Conservation (phyloP, 2,888 invertebrate genomes). For the Metallyticus violacea region DNA sequence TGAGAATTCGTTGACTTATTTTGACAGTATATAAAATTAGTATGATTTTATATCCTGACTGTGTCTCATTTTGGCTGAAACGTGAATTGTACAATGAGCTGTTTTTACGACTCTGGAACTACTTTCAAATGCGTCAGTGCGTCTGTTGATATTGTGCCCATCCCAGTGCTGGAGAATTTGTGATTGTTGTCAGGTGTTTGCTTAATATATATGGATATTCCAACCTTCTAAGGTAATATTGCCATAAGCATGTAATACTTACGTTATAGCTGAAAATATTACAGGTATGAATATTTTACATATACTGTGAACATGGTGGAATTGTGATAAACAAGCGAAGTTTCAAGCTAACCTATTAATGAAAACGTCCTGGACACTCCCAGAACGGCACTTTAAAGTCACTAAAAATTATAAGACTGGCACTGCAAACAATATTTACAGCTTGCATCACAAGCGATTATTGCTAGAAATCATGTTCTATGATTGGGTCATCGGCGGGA, state of each 20-base stretch:
- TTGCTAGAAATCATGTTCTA: neutral
- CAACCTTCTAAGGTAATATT: slow-evolving; percentile 26
- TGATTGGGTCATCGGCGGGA: too few species aligned
- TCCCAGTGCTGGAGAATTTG: slow-evolving; percentile 25
- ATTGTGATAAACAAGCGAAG: neutral
- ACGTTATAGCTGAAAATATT: neutral
- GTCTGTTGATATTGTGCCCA: slow-evolving; percentile 29
- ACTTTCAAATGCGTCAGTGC: slow-evolving; percentile 31
- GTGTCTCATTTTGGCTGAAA: neutral
- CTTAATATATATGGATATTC: slow-evolving; percentile 29
- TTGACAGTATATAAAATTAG: neutral
- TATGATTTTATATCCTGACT: neutral
- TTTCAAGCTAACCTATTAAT: neutral
- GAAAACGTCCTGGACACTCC: neutral
- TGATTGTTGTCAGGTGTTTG: slow-evolving; percentile 16
- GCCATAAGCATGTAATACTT: neutral
- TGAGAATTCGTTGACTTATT: neutral
- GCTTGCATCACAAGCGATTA: neutral
- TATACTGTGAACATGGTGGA: neutral
- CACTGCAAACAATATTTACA: neutral
- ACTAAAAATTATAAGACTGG: neutral
- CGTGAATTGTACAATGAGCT: neutral
- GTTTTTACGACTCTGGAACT: slow-evolving; percentile 17
- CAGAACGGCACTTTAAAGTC: neutral
- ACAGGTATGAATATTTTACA: neutral